These are phyloP conservation scores for Aphaenogaster ashmeadi DNA, from an alignment of 1,140 invertebrate species.

Conservation along the genomic window DNA sequence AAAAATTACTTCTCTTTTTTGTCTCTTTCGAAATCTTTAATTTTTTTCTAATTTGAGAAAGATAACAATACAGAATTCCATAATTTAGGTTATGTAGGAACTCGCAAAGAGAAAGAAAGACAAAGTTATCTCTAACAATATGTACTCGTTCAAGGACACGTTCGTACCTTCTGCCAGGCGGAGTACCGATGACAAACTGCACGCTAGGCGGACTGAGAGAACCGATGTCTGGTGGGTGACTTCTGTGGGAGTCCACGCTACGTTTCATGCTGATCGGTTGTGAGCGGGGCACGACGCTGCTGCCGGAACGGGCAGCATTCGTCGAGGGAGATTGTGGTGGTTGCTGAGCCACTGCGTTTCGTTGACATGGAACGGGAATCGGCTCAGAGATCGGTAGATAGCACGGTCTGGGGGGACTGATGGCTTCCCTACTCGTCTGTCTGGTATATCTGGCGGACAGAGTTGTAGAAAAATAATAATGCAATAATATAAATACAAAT, in stretches of 20 bases:
- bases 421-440: slow-evolving; percentile 83
- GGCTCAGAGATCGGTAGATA: slow-evolving; percentile 92
- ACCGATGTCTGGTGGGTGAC: slow-evolving; percentile 92
- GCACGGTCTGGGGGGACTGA: slow-evolving; percentile 90
- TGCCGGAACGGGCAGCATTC: slow-evolving; percentile 74
- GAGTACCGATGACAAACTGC: slow-evolving; percentile 96
- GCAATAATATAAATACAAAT: too few species aligned
- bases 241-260: slow-evolving; percentile 89
- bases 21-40: background rate
- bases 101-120: background rate
- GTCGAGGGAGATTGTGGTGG: slow-evolving; percentile 80
- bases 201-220: slow-evolving; percentile 96
- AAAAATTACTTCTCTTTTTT: background rate
- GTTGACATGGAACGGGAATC: slow-evolving; percentile 93
- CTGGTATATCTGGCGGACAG: slow-evolving; percentile 78
- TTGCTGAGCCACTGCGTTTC: slow-evolving; percentile 86
- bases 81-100: background rate
- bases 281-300: slow-evolving; percentile 91
- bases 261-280: slow-evolving; percentile 94
- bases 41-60: slow-evolving; percentile 9
- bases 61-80: background rate
- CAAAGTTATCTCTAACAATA: background rate
- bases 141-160: background rate
- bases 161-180: slow-evolving; percentile 89
- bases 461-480: slow-evolving; percentile 22